phyloP scores from a whole-genome alignment of 1,140 invertebrate species.

The Trachymyrmex cornetzi region DNA sequence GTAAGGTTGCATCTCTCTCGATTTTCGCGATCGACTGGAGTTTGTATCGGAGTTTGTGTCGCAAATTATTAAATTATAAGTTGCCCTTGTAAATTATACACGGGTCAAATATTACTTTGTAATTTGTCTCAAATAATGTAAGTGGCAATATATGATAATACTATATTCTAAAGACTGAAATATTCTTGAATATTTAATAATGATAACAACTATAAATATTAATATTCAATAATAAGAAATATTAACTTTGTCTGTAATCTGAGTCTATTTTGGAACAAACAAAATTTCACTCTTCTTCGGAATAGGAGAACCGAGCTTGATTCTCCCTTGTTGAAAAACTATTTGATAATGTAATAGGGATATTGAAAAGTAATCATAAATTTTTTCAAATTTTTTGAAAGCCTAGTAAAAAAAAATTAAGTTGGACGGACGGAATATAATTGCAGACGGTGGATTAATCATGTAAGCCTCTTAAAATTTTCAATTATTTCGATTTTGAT shows the following conservation, averaged over 20 bases:
- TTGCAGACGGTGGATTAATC: not conserved
- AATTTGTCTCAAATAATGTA: not conserved
- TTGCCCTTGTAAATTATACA: not conserved
- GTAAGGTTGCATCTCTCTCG: not conserved
- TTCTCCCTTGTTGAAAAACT: no score
- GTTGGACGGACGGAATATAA: no score
- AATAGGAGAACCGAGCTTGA: no score
- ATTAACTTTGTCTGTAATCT: not conserved
- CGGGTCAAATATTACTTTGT: not conserved
- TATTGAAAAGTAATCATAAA: no score
- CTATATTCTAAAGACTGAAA: not conserved
- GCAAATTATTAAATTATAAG: slow-evolving; percentile 9
- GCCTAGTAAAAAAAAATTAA: no score
- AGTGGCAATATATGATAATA: not conserved
- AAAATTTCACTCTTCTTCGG: no score
- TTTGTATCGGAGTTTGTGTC: slow-evolving; percentile 3
- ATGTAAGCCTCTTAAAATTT: not conserved
- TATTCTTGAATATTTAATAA: not conserved
- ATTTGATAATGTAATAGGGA: no score
- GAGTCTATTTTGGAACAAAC: no score
- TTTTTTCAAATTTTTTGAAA: no score
- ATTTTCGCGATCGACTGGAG: slow-evolving; percentile 24
- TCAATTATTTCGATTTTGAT: not conserved
- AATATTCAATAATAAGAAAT: slow-evolving; percentile 1
- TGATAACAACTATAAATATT: no score